Percentiles rank a stretch among this genome's conserved stretches.
Evolutionary conservation across 2,888 invertebrate species (phyloP).

Genomic region (Herminia tarsipennalis): DNA sequence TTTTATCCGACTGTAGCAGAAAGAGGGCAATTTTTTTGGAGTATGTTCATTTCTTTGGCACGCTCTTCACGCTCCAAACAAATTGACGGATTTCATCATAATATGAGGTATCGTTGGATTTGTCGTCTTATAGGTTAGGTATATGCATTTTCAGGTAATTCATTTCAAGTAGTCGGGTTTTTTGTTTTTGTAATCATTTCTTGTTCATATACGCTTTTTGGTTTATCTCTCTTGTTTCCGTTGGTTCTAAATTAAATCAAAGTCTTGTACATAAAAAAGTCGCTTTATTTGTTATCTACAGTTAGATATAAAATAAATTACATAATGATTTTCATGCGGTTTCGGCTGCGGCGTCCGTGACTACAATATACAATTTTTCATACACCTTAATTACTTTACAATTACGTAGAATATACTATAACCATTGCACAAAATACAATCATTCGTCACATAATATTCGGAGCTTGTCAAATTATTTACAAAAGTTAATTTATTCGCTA

Average conservation of each 20-base stretch:
- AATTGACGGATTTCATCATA: too few species aligned
- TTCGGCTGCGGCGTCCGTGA: constrained; percentile 68
- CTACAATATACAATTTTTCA: constrained; percentile 58
- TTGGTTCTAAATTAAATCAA: constrained; percentile 14
- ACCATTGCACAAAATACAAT: constrained; percentile 49
- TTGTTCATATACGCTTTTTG: too few species aligned
- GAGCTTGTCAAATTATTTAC: constrained; percentile 40
- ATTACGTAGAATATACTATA: constrained; percentile 38
- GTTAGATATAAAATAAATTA: constrained; percentile 85
- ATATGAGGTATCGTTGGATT: too few species aligned
- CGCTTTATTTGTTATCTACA: constrained; percentile 84
- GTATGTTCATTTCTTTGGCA: too few species aligned
- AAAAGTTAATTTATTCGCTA: constrained; percentile 24
- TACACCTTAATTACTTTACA: constrained; percentile 47
- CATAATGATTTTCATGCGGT: constrained; percentile 68
- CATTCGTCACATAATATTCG: constrained; percentile 34
- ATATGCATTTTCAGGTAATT: too few species aligned
- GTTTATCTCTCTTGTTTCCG: not conserved
- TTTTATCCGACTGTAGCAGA: too few species aligned
- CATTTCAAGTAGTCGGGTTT: too few species aligned
- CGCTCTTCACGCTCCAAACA: too few species aligned
- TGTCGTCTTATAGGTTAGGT: too few species aligned
- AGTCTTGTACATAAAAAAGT: constrained; percentile 79
- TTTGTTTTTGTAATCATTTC: too few species aligned
- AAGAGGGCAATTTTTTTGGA: too few species aligned